A percentile compares a stretch with the other conserved stretches of the same genome.
These are phyloP conservation scores for Microdon myrmicae DNA, from an alignment of 2,888 invertebrate genomes.

Conservation along the genomic window DNA sequence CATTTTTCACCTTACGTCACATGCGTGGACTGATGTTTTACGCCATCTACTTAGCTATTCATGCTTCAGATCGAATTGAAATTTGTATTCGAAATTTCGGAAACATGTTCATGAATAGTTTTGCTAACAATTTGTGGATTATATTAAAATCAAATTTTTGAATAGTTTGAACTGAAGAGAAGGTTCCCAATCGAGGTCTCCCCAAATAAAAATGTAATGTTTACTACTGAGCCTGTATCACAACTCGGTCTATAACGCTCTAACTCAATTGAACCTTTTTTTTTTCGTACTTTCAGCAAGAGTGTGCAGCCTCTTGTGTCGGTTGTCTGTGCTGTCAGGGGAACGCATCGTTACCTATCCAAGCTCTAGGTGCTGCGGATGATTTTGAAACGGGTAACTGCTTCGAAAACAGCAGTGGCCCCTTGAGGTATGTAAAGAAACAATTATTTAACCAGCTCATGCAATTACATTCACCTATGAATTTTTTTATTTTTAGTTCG, in stretches of 20 bases:
- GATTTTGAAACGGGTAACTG: constrained; percentile 68
- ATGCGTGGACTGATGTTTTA: no score
- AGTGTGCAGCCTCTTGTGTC: constrained; percentile 67
- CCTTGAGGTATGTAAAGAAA: constrained; percentile 23
- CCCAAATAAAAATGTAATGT: no score
- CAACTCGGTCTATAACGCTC: background rate
- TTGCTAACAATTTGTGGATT: no score
- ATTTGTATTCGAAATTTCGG: no score
- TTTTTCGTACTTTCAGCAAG: constrained; percentile 58
- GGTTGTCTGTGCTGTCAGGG: constrained; percentile 67
- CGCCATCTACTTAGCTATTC: no score
- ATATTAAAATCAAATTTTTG: no score
- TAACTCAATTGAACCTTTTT: background rate
- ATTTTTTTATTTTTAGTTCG: constrained; percentile 50
- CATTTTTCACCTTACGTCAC: no score
- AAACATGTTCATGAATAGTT: no score
- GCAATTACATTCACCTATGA: background rate
- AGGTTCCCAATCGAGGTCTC: no score
- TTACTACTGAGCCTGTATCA: no score
- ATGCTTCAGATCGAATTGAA: no score
- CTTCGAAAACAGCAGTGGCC: constrained; percentile 59
- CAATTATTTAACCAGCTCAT: background rate
- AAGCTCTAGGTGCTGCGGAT: constrained; percentile 63
- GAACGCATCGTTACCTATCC: constrained; percentile 65
- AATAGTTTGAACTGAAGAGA: no score